phyloP scores from a whole-genome alignment of 2,797 vertebrate genomes.

The Siniperca obscura region DNA sequence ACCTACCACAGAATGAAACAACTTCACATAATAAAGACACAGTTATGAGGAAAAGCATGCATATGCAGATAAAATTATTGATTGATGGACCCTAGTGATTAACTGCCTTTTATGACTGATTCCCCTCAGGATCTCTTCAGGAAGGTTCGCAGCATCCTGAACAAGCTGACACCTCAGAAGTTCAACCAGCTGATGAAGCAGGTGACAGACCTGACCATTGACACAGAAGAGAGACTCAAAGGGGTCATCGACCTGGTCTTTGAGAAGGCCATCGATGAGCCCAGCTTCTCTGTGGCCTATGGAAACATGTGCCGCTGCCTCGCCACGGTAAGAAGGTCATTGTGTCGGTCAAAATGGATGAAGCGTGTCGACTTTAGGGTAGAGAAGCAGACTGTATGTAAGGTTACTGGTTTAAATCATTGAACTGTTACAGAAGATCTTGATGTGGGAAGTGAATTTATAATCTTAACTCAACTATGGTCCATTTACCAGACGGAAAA shows the following conservation, averaged over 20 bases:
- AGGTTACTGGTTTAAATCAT: background rate
- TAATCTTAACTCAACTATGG: background rate
- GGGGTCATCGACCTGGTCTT: conserved; percentile 99
- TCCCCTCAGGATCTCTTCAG: conserved; percentile 90
- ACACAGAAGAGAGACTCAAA: conserved; percentile 96
- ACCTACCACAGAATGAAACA: background rate
- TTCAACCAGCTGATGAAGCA: conserved; percentile 99
- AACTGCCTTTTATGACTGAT: background rate
- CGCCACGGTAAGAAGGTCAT: conserved; percentile 87
- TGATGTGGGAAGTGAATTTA: background rate
- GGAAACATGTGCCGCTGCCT: conserved; percentile 98
- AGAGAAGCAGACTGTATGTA: background rate
- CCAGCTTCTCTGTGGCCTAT: conserved; percentile 97
- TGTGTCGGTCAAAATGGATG: background rate
- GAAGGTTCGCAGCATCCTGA: conserved; percentile 97
- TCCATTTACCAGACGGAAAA: background rate
- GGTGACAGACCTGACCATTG: conserved; percentile 95
- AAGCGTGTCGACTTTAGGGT: no score
- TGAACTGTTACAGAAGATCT: background rate
- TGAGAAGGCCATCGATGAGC: conserved; percentile 97
- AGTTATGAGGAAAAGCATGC: background rate
- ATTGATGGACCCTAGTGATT: conserved; percentile 6
- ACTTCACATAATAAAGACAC: background rate
- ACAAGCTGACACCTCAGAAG: conserved; percentile 98
- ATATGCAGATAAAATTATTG: background rate